Evolutionary conservation across 2,797 vertebrate species (phyloP).

Genomic region (Nyctibius grandis): DNA sequence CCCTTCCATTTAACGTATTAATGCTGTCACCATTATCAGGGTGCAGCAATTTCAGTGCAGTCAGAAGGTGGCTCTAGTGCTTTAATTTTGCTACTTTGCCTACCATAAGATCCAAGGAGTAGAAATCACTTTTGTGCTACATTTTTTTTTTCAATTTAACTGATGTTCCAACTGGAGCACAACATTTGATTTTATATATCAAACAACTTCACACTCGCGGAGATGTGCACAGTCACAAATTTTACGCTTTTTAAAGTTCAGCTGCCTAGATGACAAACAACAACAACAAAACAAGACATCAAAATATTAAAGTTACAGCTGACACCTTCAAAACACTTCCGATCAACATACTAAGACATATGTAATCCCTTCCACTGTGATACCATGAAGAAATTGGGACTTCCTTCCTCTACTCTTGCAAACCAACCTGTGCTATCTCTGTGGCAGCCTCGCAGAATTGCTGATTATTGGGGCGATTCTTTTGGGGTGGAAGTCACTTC

Average conservation of each 20-base stretch:
- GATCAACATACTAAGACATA: not conserved
- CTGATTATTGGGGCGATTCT: not conserved
- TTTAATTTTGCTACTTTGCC: slow-evolving; percentile 85
- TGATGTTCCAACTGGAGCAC: slow-evolving; percentile 54
- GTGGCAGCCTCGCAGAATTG: not conserved
- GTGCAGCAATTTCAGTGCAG: slow-evolving; percentile 79
- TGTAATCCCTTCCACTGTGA: not conserved
- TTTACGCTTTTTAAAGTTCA: slow-evolving; percentile 31
- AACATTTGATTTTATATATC: slow-evolving; percentile 59
- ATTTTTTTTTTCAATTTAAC: slow-evolving; percentile 56
- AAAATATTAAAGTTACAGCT: not conserved
- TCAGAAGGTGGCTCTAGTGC: slow-evolving; percentile 97
- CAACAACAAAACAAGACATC: not conserved
- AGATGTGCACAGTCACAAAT: not conserved
- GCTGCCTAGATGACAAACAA: not conserved
- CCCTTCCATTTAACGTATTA: slow-evolving; percentile 53
- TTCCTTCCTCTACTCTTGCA: not conserved
- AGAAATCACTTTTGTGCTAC: slow-evolving; percentile 64
- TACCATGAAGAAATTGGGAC: not conserved
- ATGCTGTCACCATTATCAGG: slow-evolving; percentile 46
- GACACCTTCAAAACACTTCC: not conserved
- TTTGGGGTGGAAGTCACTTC: not conserved
- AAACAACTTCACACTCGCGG: not conserved
- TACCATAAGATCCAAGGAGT: slow-evolving; percentile 70
- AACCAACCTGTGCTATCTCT: not conserved